Evolutionary conservation across 1,140 invertebrate species (phyloP), one percentile per base, ranked within the genome.

Genomic region (Pseudomyrmex cubaensis): DNA sequence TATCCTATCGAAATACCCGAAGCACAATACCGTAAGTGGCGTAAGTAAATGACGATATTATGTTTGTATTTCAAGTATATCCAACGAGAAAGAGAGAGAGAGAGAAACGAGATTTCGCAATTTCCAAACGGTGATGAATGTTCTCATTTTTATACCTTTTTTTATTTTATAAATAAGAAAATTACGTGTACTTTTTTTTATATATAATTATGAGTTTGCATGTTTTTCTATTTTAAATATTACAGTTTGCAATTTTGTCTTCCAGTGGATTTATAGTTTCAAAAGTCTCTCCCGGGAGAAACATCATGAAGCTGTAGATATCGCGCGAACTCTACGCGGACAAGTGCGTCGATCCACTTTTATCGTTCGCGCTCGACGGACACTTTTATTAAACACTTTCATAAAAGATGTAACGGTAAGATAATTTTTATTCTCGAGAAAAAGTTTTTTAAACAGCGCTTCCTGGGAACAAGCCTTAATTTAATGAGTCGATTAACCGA

Each of bases 1-100:
- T 80, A 78, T 78, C 75, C 75, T 57, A 70, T 78, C 76, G 67
- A 64, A 54, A 70, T 20, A 78, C 44, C 7, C 54, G 56, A 48
- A 80, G 76, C 66, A 54, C 76, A 48, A 72, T 72, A 80, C 10
- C 66, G 54, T 61, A 72, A 69, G 70, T 35, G 35, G 35, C 15
- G 22, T 15, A 17, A 1, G 9, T 35, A 35, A 35, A 35, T 35
- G 35, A 35, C 3, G 50, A 22, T 72, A 72, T 80, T 44, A 48
- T 72, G 70, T 57, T 17, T 44, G 35, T n/a, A n/a, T 7, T 4
- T 20, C 17, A 10, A 22, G 20, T 35, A 35, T 35, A 35, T 35
- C 35, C 4, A 35, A 35, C 35, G 5, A 35, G 35, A 35, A 2
- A n/a, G 20, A 20, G 20, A 20, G 0, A 20, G 20, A 20, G 20